Evolutionary conservation across 2,797 vertebrate genomes (phyloP).

Genomic region (Malacoctenus gilli): DNA sequence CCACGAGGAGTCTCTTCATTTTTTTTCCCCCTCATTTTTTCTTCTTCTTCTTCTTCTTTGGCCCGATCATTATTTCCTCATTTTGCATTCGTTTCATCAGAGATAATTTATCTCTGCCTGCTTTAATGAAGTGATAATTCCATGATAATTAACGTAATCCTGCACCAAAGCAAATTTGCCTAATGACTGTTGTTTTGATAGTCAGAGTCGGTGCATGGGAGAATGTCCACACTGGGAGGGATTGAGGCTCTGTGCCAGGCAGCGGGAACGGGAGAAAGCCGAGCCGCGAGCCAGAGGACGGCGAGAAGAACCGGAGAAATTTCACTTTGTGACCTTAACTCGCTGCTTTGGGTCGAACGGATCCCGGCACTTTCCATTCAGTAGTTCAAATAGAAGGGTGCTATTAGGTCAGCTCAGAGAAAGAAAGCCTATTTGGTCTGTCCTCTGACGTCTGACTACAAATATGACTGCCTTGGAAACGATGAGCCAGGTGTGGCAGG

Average conservation of each 20-base stretch:
- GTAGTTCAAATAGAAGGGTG: constrained; percentile 66
- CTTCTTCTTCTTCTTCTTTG: constrained; percentile 36
- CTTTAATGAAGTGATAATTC: constrained; percentile 87
- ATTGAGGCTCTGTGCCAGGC: constrained; percentile 65
- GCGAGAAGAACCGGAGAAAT: constrained; percentile 53
- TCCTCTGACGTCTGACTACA: constrained; percentile 55
- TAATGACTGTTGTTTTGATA: constrained; percentile 85
- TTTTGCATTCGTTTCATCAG: constrained; percentile 80
- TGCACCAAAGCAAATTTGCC: constrained; percentile 85
- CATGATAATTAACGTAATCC: constrained; percentile 84
- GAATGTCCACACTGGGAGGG: constrained; percentile 71
- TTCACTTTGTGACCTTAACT: constrained; percentile 71
- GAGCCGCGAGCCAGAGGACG: constrained; percentile 46
- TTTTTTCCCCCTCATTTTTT: constrained; percentile 15
- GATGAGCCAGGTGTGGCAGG: constrained; percentile 55
- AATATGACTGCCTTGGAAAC: constrained; percentile 57
- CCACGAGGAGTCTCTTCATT: constrained; percentile 51
- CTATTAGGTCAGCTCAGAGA: constrained; percentile 68
- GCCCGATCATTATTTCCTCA: constrained; percentile 79
- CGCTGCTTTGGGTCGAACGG: constrained; percentile 43
- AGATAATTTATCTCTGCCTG: constrained; percentile 83
- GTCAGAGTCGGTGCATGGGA: constrained; percentile 72
- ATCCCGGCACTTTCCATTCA: constrained; percentile 61
- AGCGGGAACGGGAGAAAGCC: constrained; percentile 44
- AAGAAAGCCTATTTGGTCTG: constrained; percentile 62